Percentiles rank a stretch among this genome's conserved stretches.
These are phyloP conservation scores for Tribolium freemani DNA, from an alignment of 2,888 invertebrate species.

Conservation along the genomic window DNA sequence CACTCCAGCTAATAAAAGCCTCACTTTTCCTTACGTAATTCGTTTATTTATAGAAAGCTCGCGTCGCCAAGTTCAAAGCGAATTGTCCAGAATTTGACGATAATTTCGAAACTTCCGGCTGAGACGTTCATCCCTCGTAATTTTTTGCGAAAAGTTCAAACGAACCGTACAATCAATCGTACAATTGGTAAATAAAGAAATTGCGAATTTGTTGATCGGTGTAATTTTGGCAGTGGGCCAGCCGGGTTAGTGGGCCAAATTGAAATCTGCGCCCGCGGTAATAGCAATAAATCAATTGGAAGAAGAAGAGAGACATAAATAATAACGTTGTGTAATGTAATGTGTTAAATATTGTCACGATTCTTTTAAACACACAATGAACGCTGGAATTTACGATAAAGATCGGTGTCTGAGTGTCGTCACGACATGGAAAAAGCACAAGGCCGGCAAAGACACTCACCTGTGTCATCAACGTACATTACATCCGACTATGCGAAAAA, in stretches of 20 bases:
- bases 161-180: no score
- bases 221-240: slow-evolving; percentile 32
- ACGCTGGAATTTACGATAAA: background rate
- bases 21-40: slow-evolving; percentile 17
- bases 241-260: slow-evolving; percentile 37
- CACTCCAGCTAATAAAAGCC: slow-evolving; percentile 29
- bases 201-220: background rate
- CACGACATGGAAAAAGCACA: slow-evolving; percentile 4
- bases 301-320: background rate
- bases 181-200: no score
- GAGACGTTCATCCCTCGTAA: background rate
- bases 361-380: background rate
- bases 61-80: slow-evolving; percentile 32
- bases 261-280: slow-evolving; percentile 15
- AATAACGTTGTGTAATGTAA: background rate
- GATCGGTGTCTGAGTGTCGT: background rate
- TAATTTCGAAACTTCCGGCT: background rate
- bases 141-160: no score
- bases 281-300: background rate
- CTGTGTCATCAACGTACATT: slow-evolving; percentile 42
- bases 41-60: slow-evolving; percentile 29
- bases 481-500: slow-evolving; percentile 29
- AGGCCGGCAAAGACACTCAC: slow-evolving; percentile 26
- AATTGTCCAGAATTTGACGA: slow-evolving; percentile 3
- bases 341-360: slow-evolving; percentile 13